Evolutionary conservation across 2,113 vertebrate genomes (phyloP).

Genomic region (Zosterops japonicus): DNA sequence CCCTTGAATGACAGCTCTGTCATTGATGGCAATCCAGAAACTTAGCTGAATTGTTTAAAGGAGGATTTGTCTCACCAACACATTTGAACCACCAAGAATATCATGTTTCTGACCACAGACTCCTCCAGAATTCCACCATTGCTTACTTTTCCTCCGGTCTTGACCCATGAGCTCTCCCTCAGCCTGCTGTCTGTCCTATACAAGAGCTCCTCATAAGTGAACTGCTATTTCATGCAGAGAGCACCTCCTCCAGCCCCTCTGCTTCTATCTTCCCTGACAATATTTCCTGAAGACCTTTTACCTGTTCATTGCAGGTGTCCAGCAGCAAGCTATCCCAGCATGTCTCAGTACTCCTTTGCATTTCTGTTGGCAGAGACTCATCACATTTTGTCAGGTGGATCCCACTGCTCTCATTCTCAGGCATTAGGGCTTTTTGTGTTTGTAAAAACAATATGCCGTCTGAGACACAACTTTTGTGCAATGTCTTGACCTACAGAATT

Average conservation of each 20-base stretch:
- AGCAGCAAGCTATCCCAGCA: background rate
- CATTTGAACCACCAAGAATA: accelerated
- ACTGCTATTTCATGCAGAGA: background rate
- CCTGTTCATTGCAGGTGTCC: background rate
- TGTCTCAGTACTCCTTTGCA: background rate
- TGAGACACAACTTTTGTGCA: background rate
- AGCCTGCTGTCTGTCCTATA: background rate
- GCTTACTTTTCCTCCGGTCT: background rate
- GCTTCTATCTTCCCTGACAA: background rate
- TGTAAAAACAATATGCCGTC: background rate
- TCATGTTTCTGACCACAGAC: accelerated
- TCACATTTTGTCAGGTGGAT: background rate
- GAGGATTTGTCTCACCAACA: background rate
- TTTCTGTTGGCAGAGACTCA: background rate
- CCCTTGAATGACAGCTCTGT: background rate
- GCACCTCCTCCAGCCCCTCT: background rate
- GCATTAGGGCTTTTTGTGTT: background rate
- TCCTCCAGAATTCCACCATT: background rate
- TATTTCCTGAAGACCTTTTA: background rate
- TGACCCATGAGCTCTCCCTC: background rate
- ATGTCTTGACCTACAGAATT: background rate
- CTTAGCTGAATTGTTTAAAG: background rate
- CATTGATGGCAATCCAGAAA: background rate
- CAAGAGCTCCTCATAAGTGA: background rate
- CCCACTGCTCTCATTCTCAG: background rate